These are phyloP conservation scores for Plotosus lineatus DNA, from an alignment of 2,113 vertebrate species.

Conservation along the genomic window DNA sequence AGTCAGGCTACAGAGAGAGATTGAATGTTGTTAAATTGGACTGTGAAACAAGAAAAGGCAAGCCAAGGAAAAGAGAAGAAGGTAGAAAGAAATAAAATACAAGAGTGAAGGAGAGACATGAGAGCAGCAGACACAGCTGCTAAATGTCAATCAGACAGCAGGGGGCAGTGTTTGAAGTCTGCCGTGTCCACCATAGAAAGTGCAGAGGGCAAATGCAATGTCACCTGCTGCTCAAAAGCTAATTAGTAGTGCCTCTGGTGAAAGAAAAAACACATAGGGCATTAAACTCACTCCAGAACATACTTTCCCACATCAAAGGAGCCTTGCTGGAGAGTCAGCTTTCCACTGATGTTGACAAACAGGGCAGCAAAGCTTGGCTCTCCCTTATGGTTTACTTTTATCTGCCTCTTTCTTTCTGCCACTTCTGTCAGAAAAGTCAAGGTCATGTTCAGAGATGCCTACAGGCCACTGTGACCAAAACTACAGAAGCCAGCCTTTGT, in stretches of 20 bases:
- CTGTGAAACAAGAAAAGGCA: constrained; percentile 11
- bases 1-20: constrained; percentile 15
- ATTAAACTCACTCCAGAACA: constrained; percentile 53
- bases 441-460: constrained; percentile 35
- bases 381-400: constrained; percentile 29
- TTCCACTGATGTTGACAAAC: constrained; percentile 59
- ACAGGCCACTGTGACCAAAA: constrained; percentile 11
- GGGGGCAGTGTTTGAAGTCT: constrained; percentile 63
- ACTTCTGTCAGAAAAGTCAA: constrained; percentile 24
- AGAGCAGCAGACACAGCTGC: constrained; percentile 20
- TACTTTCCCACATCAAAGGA: constrained; percentile 49
- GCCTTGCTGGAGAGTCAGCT: constrained; percentile 47
- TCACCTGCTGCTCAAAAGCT: constrained; percentile 56
- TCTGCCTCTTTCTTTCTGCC: constrained; percentile 17
- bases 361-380: constrained; percentile 53
- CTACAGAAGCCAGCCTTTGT: constrained; percentile 11
- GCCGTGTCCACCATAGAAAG: constrained; percentile 45
- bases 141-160: constrained; percentile 58
- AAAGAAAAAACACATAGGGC: constrained; percentile 53
- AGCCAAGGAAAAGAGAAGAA: neutral
- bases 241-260: constrained; percentile 65
- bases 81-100: neutral
- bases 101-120: constrained; percentile 20
- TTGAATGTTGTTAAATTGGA: constrained; percentile 24
- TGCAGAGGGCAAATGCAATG: constrained; percentile 37